These are phyloP conservation scores for Pycnonotus jocosus DNA, from an alignment of 2,113 vertebrate species.

Conservation along the genomic window DNA sequence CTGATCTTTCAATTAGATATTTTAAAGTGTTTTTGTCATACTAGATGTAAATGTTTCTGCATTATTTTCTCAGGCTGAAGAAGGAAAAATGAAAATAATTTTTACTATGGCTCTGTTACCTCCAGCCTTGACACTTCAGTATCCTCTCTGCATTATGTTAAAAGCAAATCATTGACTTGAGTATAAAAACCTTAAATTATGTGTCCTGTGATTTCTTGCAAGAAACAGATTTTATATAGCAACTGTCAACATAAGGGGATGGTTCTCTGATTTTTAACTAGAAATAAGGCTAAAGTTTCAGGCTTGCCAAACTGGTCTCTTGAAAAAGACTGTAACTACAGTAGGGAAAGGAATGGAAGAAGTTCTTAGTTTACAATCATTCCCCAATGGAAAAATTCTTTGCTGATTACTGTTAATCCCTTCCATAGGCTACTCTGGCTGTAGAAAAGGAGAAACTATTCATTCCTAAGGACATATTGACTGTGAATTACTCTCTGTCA, in stretches of 20 bases:
- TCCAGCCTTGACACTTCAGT: conserved; percentile 1
- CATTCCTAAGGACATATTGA: neutral
- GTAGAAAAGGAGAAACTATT: neutral
- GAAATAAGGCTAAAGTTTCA: conserved; percentile 43
- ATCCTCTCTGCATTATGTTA: conserved; percentile 33
- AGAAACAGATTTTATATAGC: conserved; percentile 42
- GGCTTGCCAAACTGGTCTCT: neutral
- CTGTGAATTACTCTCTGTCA: neutral
- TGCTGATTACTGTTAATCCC: neutral
- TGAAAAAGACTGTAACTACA: conserved; percentile 9
- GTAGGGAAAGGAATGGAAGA: neutral
- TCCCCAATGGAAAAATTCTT: neutral
- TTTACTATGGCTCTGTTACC: neutral
- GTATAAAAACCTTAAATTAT: conserved; percentile 53
- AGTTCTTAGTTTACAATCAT: neutral
- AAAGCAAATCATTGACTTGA: conserved; percentile 25
- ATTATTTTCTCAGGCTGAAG: neutral
- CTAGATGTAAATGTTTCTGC: neutral
- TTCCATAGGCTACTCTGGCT: neutral
- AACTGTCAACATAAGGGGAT: conserved; percentile 19
- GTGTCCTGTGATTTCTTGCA: conserved; percentile 31
- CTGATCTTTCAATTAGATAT: neutral
- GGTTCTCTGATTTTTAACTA: conserved; percentile 48
- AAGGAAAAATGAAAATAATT: neutral
- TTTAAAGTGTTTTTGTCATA: neutral